These are phyloP conservation scores for Physeter macrocephalus DNA, from an alignment of 2,113 vertebrate species.

Conservation along the genomic window DNA sequence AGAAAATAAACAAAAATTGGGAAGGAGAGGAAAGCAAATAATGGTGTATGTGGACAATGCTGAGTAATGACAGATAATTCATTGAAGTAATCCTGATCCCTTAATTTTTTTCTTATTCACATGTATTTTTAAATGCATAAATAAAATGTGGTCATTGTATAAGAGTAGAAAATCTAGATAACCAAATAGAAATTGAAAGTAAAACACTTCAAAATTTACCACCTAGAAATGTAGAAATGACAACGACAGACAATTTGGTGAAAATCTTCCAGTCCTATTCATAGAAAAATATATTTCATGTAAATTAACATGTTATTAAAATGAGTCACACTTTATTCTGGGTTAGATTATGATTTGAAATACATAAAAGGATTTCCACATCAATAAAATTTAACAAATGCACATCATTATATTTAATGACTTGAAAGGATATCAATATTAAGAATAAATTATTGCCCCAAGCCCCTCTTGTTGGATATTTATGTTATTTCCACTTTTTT, in stretches of 20 bases:
- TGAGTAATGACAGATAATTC: not conserved
- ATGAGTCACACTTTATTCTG: not conserved
- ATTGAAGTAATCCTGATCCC: not conserved
- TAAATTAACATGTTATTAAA: not conserved
- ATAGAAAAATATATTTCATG: not conserved
- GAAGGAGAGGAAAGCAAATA: not conserved
- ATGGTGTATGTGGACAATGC: not conserved
- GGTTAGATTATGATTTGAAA: not conserved
- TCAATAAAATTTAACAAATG: not conserved
- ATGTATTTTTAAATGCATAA: not conserved
- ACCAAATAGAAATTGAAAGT: not conserved
- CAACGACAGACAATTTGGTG: not conserved
- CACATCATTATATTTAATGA: not conserved
- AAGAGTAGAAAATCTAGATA: not conserved
- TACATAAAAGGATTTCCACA: not conserved
- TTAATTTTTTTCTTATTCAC: not conserved
- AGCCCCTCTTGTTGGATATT: not conserved
- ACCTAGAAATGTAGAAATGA: not conserved
- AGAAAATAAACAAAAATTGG: not conserved
- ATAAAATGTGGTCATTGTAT: not conserved
- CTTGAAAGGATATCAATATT: not conserved
- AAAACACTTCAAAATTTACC: not conserved
- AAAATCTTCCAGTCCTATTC: not conserved
- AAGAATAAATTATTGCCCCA: not conserved
- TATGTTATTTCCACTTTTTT: not conserved